Percentiles rank a stretch among this genome's conserved stretches.
phyloP scores from a whole-genome alignment of 2,113 vertebrate species.

The Erythrocercus mccallii region DNA sequence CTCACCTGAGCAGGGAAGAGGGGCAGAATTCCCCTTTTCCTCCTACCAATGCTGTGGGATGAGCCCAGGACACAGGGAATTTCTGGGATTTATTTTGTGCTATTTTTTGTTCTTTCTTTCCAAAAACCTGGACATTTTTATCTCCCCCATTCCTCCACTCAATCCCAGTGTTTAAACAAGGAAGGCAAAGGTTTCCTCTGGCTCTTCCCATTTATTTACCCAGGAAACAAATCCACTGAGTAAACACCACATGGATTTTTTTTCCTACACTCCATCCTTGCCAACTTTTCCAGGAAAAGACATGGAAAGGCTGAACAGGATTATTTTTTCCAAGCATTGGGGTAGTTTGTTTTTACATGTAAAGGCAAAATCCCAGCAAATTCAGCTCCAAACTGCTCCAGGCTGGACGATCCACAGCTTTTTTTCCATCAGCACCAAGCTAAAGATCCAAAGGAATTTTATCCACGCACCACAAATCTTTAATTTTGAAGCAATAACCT shows the following conservation, averaged over 20 bases:
- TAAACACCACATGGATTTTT: not conserved
- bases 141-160: not conserved
- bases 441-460: not conserved
- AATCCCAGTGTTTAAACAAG: not conserved
- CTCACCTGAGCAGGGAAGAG: not conserved
- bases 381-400: not conserved
- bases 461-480: not conserved
- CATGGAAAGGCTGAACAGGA: fast-evolving
- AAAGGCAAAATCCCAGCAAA: not conserved
- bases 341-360: not conserved
- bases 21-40: not conserved
- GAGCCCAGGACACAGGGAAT: fast-evolving
- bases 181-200: not conserved
- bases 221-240: not conserved
- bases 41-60: fast-evolving
- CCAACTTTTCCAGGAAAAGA: not conserved
- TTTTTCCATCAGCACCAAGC: not conserved
- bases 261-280: not conserved
- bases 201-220: not conserved
- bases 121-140: not conserved
- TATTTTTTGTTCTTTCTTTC: not conserved
- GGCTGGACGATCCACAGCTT: not conserved
- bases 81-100: not conserved
- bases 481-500: not conserved
- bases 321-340: not conserved